Evolutionary conservation across 1,140 invertebrate genomes (phyloP).

Genomic region (Eulimnadia texana): DNA sequence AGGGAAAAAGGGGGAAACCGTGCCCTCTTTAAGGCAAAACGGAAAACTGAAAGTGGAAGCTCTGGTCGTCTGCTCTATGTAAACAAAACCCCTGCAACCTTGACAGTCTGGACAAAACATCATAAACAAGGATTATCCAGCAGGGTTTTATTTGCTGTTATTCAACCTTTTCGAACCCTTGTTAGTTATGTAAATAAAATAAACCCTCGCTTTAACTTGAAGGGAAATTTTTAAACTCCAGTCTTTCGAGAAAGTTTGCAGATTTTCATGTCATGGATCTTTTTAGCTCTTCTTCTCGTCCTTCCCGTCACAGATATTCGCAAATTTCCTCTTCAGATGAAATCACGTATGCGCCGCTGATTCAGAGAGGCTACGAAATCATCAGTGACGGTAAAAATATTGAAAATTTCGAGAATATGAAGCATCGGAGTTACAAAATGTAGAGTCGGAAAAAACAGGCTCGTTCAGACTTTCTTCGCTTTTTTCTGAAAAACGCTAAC

Average conservation of each 20-base stretch:
- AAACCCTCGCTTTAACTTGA: neutral
- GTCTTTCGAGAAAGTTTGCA: too few species aligned
- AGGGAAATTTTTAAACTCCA: neutral
- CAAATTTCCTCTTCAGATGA: neutral
- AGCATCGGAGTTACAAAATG: neutral
- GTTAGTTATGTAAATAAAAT: neutral
- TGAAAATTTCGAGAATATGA: neutral
- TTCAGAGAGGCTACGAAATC: constrained; percentile 7
- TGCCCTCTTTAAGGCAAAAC: too few species aligned
- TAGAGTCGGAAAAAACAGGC: neutral
- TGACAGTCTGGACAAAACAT: too few species aligned
- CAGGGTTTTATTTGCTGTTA: neutral
- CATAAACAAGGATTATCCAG: too few species aligned
- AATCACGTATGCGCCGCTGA: neutral
- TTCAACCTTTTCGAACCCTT: neutral
- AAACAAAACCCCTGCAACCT: too few species aligned
- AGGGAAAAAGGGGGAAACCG: too few species aligned
- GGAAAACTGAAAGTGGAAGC: too few species aligned
- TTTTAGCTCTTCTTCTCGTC: too few species aligned
- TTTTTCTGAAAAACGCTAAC: neutral
- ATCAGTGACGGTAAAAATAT: neutral
- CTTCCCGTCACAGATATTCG: neutral
- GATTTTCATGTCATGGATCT: too few species aligned
- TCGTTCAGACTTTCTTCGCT: neutral
- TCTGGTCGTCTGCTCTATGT: too few species aligned